Conservation (phyloP, 2,113 vertebrate species). For the Hucho hucho region DNA sequence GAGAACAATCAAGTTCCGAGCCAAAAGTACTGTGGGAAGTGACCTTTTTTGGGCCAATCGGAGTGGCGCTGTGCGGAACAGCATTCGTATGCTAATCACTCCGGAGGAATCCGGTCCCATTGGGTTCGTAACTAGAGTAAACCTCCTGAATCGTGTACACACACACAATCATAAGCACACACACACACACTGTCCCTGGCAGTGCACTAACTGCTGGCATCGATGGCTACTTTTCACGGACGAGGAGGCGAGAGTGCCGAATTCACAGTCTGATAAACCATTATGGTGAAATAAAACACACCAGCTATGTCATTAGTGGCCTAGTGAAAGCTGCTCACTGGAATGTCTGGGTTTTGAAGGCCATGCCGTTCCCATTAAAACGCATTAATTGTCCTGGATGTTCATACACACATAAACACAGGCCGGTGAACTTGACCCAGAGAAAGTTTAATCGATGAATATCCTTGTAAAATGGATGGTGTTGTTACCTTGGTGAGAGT, state of each 20-base stretch:
- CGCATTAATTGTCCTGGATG: not conserved
- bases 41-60: conserved; percentile 59
- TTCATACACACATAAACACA: not conserved
- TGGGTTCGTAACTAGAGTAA: conserved; percentile 41
- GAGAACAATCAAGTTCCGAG: conserved; percentile 30
- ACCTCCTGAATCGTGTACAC: conserved; percentile 29
- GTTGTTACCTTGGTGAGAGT: too few relatives aligned
- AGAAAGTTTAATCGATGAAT: not conserved
- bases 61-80: conserved; percentile 43
- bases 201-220: conserved; percentile 9
- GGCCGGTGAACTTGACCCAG: not conserved
- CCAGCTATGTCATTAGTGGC: conserved; percentile 41
- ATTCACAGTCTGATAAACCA: conserved; percentile 37
- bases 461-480: not conserved
- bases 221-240: conserved; percentile 33
- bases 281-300: conserved; percentile 39
- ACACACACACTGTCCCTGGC: not conserved
- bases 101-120: conserved; percentile 47
- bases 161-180: conserved; percentile 14
- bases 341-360: conserved; percentile 13
- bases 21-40: conserved; percentile 64
- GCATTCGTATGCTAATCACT: conserved; percentile 70
- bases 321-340: conserved; percentile 17
- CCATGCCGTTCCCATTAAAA: conserved; percentile 25
- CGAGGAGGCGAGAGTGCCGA: conserved; percentile 23